Percentiles rank a stretch among this genome's conserved stretches.
These are phyloP conservation scores for Lophotis ruficrista DNA, from an alignment of 2,113 vertebrate species.

Conservation along the genomic window DNA sequence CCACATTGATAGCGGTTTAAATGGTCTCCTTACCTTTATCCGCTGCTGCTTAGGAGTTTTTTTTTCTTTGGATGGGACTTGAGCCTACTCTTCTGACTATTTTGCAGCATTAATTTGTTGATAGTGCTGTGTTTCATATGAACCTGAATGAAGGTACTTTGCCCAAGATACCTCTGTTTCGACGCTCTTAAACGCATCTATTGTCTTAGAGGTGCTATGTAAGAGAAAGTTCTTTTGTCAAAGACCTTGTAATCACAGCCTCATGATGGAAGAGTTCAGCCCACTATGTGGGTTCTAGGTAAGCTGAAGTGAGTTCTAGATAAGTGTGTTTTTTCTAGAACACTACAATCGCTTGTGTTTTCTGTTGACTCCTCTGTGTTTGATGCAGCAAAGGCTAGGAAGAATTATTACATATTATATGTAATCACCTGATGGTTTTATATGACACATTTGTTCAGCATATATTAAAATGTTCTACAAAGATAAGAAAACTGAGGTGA, in stretches of 20 bases:
- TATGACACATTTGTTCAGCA: background rate
- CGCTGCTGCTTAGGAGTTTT: background rate
- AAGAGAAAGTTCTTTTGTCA: background rate
- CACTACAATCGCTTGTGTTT: background rate
- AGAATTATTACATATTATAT: background rate
- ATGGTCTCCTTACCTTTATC: background rate
- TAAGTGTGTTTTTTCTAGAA: background rate
- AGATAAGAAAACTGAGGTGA: background rate
- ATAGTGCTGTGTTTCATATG: background rate
- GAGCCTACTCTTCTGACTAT: background rate
- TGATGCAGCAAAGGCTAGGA: background rate
- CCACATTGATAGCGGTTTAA: background rate
- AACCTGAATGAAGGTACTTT: background rate
- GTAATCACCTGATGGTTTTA: background rate
- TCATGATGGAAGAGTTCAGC: background rate
- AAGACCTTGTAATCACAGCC: background rate
- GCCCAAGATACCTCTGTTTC: background rate
- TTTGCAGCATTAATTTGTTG: background rate
- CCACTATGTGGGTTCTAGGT: background rate
- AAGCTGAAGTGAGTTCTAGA: background rate
- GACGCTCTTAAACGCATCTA: background rate
- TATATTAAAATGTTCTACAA: background rate
- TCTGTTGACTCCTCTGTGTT: background rate
- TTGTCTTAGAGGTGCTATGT: background rate
- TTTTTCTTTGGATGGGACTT: background rate